A percentile compares a stretch with the other conserved stretches of the same genome.
Evolutionary conservation across 2,888 invertebrate species (phyloP).

Genomic region (Tetheella fluctuosa): DNA sequence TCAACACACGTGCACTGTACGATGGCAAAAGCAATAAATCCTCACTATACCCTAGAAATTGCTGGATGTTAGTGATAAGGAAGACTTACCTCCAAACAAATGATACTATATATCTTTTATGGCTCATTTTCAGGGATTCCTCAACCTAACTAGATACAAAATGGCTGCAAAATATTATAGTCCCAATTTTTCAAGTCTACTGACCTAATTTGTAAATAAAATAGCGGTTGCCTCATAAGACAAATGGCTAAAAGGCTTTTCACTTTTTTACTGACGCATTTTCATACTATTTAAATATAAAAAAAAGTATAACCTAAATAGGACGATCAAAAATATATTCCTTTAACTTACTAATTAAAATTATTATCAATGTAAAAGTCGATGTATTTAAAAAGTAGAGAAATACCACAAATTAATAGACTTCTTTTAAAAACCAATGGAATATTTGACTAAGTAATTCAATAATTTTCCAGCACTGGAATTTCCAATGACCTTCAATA

Average conservation of each 20-base stretch:
- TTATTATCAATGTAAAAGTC: too few species aligned
- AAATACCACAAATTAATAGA: too few species aligned
- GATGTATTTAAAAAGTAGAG: too few species aligned
- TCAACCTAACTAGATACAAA: not conserved
- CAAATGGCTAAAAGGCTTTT: not conserved
- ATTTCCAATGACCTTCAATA: not conserved
- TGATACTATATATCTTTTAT: slow-evolving; percentile 10
- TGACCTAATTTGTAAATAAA: not conserved
- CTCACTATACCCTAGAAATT: slow-evolving; percentile 7
- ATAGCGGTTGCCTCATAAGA: not conserved
- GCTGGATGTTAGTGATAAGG: not conserved
- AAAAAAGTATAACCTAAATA: too few species aligned
- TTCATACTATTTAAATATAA: too few species aligned
- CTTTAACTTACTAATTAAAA: too few species aligned
- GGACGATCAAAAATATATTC: too few species aligned
- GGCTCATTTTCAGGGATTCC: slow-evolving; percentile 7
- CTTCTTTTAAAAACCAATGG: too few species aligned
- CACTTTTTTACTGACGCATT: too few species aligned
- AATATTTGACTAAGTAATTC: not conserved
- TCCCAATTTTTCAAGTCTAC: not conserved
- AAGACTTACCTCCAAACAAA: slow-evolving; percentile 5
- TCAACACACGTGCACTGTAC: not conserved
- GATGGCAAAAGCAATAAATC: slow-evolving; percentile 5
- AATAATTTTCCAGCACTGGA: not conserved
- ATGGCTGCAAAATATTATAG: not conserved